phyloP scores from a whole-genome alignment of 2,888 invertebrate genomes.

The Drosophila mimica region DNA sequence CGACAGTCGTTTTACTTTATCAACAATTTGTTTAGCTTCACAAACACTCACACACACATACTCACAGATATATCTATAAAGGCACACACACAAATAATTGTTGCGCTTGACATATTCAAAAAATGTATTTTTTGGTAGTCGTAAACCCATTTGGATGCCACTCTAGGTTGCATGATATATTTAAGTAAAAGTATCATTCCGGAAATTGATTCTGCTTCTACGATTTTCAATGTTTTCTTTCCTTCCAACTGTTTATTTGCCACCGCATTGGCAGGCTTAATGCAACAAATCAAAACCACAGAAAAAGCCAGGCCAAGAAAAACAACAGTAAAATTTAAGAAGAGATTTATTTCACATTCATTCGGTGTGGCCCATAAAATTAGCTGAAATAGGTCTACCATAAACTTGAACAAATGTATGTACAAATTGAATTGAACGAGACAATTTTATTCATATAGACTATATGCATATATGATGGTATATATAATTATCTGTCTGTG shows the following conservation, averaged over 20 bases:
- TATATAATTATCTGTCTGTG: neutral
- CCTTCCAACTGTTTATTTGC: constrained; percentile 53
- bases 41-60: constrained; percentile 1
- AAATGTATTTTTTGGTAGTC: constrained; percentile 39
- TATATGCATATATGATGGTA: neutral
- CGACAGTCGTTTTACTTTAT: constrained; percentile 39
- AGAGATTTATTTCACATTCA: constrained; percentile 43
- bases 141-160: constrained; percentile 20
- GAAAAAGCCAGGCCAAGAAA: neutral
- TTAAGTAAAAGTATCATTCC: constrained; percentile 43
- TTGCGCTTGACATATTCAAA: constrained; percentile 60
- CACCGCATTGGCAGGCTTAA: constrained; percentile 50
- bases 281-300: constrained; percentile 47
- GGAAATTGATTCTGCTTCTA: constrained; percentile 16
- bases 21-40: constrained; percentile 39
- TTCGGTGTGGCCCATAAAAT: constrained; percentile 5
- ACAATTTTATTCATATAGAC: neutral
- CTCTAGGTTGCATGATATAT: constrained; percentile 34
- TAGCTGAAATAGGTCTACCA: constrained; percentile 1
- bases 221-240: constrained; percentile 40
- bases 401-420: constrained; percentile 1
- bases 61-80: constrained; percentile 7
- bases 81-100: constrained; percentile 46
- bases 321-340: constrained; percentile 16
- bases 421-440: neutral